Evolutionary conservation across 2,888 invertebrate species (phyloP), one percentile per base, ranked within the genome.

Genomic region (Phyto melanocephala): DNA sequence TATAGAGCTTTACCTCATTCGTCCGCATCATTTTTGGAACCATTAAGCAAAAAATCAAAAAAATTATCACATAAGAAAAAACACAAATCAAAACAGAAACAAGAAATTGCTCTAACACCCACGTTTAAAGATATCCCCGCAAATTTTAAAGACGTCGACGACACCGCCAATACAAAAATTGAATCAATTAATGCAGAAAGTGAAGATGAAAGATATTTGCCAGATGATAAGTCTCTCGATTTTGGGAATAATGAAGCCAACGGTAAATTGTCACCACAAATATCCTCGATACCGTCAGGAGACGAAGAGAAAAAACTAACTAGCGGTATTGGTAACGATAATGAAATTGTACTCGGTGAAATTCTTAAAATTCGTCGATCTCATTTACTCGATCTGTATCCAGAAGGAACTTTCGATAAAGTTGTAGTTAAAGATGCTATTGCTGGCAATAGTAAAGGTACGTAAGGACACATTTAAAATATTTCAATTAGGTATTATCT

Each of bases 1-100:
- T 99, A 99, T 92, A 96, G 96, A 85, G 96, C 87, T 22, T 78
- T 87, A 68, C 94, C 91, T 92, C 93, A 86, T 93, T 86, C 2
- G 86, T 90, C 76, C 47, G 1, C 91, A 33, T 17, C 50, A 68
- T 85, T 52, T 83, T 79, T 15, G 83, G 81, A 85, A 20, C 81
- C 50, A 68, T 17, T 76, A 11, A 80, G 81, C 7, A 86, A 86
- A 50, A 85, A 84, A 54, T 5, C 56, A 1, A 85, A 81, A 17
- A 85, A 84, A 74, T 80, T 62, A 15, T 70, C 60, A 87, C 50
- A 74, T 6, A 78, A 86, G 86, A 47, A 87, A 70, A 82, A 83
- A 60, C 70, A 77, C 33, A 86, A 84, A 20, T 63, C 37, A 7
- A 84, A 77, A 70, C 35, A 45, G 11, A 62, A 52, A 22, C 45